Evolutionary conservation across 2,888 invertebrate species (phyloP).

Genomic region (Cheilosia vulpina): DNA sequence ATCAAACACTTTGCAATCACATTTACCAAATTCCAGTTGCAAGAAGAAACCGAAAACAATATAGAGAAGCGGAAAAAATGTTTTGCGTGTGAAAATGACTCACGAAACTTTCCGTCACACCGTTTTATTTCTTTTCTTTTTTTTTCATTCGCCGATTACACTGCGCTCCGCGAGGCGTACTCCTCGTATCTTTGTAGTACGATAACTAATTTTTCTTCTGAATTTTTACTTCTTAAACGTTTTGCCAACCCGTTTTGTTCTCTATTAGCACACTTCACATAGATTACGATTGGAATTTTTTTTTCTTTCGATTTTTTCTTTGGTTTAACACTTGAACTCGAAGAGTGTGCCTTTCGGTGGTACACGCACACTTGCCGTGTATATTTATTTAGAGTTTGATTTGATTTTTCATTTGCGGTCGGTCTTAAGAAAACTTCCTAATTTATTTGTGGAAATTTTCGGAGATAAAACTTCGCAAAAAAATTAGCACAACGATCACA

Average conservation of each 20-base stretch:
- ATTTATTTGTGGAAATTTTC: constrained; percentile 49
- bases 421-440: constrained; percentile 32
- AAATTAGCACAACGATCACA: constrained; percentile 74
- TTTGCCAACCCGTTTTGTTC: constrained; percentile 40
- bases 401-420: constrained; percentile 58
- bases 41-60: constrained; percentile 1
- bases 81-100: constrained; percentile 59
- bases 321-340: constrained; percentile 51
- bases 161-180: constrained; percentile 68
- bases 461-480: constrained; percentile 55
- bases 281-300: constrained; percentile 53
- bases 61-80: constrained; percentile 48
- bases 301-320: constrained; percentile 22
- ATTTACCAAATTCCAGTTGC: constrained; percentile 29
- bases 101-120: constrained; percentile 68
- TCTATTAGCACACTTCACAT: constrained; percentile 64
- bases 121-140: constrained; percentile 48
- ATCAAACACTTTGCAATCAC: constrained; percentile 45
- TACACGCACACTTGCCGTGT: constrained; percentile 54
- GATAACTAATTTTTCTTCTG: constrained; percentile 25
- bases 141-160: constrained; percentile 52
- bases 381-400: constrained; percentile 32
- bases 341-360: constrained; percentile 60
- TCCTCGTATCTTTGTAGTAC: constrained; percentile 29
- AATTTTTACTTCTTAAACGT: constrained; percentile 21